A percentile compares a stretch with the other conserved stretches of the same genome.
Conservation (phyloP, 2,113 vertebrate genomes). For the Corvus hawaiiensis region DNA sequence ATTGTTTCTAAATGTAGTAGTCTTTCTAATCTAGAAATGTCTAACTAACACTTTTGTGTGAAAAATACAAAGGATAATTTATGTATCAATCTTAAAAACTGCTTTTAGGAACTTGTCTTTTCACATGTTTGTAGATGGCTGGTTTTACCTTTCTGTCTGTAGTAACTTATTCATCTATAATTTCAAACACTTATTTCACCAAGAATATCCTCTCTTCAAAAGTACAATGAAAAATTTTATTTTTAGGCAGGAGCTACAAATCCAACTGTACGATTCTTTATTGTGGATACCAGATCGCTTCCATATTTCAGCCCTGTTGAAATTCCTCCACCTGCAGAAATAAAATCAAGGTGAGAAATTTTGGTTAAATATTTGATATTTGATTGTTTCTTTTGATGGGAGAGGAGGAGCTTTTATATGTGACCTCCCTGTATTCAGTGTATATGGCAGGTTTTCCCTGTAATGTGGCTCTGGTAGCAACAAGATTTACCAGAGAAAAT, state of each 20-base stretch:
- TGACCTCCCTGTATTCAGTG: not conserved
- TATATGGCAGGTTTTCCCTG: not conserved
- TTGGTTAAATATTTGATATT: not conserved
- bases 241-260: constrained; percentile 77
- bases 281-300: constrained; percentile 50
- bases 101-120: not conserved
- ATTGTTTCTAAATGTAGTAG: not conserved
- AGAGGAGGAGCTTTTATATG: constrained; percentile 2
- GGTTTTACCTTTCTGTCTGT: not conserved
- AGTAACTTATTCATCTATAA: not conserved
- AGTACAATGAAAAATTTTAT: constrained; percentile 14
- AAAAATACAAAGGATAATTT: not conserved
- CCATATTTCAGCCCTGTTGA: accelerated
- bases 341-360: constrained; percentile 65
- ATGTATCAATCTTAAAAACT: not conserved
- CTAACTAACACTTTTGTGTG: not conserved
- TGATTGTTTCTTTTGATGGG: not conserved
- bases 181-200: not conserved
- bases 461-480: constrained; percentile 21
- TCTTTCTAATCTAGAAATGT: not conserved
- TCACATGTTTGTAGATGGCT: not conserved
- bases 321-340: constrained; percentile 62
- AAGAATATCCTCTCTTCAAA: not conserved
- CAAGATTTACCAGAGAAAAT: constrained; percentile 62
- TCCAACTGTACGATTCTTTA: constrained; percentile 72